Evolutionary conservation across 2,797 vertebrate genomes (phyloP), one percentile per base, ranked within the genome.

Genomic region (Liparis tanakae): DNA sequence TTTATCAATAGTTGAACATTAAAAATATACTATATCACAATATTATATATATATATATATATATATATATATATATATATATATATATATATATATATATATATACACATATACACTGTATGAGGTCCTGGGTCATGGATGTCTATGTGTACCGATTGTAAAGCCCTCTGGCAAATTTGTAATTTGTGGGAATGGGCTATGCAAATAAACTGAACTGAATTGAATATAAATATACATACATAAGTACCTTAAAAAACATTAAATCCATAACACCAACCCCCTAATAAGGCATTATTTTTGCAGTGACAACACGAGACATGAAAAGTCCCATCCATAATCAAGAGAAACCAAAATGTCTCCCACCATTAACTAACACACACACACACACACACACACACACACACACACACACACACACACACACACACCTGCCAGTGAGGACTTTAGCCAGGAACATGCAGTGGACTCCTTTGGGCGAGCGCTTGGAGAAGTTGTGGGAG

Each of bases 381-480:
- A 94, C 93, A n/a, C 48, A 9, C 5, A 8, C 22, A 18, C 90
- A 67, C 65, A 94, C 93, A n/a, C n/a, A n/a, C n/a, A n/a, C n/a
- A n/a, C n/a, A n/a, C n/a, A n/a, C n/a, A n/a, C n/a, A n/a, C n/a
- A n/a, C n/a, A n/a, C n/a, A n/a, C n/a, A n/a, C 48, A 9, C 5
- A 8, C 22, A 18, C 90, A 67, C 65, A 94, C 93, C 95, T 96
- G 78, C 98, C 98, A 0, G 97, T 98, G 74, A 99, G 95, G 50
- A 99, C 97, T 94, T 99, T 99, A 72, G 96, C 98, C 91, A 99
- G 91, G 94, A 99, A 99, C 98, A 99, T 99, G 94, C 96, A 99
- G 92, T 99, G 98, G 71, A 99, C 91, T 37, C 98, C 97, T 81
- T 94, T 97, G 72, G 95, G 92, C 0, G 98, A 99, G 76, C 96